These are phyloP conservation scores for Diphyllodes magnificus DNA, from an alignment of 2,113 vertebrate genomes.

Conservation along the genomic window DNA sequence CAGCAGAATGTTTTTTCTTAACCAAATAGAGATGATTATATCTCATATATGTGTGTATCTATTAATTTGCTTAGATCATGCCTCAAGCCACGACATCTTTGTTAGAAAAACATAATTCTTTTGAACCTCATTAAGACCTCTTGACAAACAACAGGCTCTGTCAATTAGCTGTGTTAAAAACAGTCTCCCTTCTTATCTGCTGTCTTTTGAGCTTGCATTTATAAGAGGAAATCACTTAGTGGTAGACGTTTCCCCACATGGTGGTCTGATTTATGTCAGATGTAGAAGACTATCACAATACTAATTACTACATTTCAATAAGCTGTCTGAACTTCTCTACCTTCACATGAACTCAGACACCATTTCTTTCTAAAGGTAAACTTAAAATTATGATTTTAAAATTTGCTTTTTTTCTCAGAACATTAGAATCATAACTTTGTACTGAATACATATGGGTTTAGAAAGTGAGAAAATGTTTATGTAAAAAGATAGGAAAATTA, in stretches of 20 bases:
- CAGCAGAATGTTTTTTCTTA: not conserved
- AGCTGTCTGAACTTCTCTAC: not conserved
- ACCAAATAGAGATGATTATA: not conserved
- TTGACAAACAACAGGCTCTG: not conserved
- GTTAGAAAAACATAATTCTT: not conserved
- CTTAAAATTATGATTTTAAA: not conserved
- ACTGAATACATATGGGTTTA: not conserved
- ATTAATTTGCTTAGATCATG: not conserved
- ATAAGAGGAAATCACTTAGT: not conserved
- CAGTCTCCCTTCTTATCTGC: not conserved
- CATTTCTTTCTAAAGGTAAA: not conserved
- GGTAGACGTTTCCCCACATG: not conserved
- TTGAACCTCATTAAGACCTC: not conserved
- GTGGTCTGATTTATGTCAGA: not conserved
- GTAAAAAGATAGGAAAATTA: not conserved
- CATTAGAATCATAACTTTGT: not conserved
- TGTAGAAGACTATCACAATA: not conserved
- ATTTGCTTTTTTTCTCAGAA: not conserved
- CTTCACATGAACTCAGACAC: not conserved
- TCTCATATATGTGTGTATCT: not conserved
- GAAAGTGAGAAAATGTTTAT: not conserved
- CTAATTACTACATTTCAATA: not conserved
- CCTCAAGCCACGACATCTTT: not conserved
- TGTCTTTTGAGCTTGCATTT: not conserved
- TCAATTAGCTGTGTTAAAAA: not conserved